Base-by-base conservation (phyloP, 2,113 vertebrate genomes). In the Tachysurus vachellii region DNA sequence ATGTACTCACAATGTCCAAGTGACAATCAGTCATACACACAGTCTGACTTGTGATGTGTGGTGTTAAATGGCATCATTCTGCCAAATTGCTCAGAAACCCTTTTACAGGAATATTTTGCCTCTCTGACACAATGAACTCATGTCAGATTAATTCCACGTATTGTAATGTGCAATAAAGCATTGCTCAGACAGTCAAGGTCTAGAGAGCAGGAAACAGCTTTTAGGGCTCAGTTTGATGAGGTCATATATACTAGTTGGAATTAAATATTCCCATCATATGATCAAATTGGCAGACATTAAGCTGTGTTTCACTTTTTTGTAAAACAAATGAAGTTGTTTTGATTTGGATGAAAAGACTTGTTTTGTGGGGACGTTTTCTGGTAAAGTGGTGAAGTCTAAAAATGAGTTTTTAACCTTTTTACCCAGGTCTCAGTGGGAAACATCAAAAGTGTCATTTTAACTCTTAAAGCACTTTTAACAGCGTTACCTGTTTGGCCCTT, bases 401-500 rank as follows among this genome's bases (percentile, higher is more conserved):
- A 75, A 16, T 70, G 11, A 54, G 53, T 86, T 82, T 44, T 59
- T 76, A 80, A 81, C 66, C 59, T 17, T 4, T 84, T 84, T 57
- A 54, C 70, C 80, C 75, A 26, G 54, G 79, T 80, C 36, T 14
- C 80, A 80, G 53, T 70, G 88, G 89, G 86, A 89, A 88, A 84
- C 80, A 92, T 84, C 89, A 28, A 57, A 42, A 70, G 88, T 80
- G 79, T 86, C 68, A 82, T 83, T 88, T 81, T 85, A 89, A 89
- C 89, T 93, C 91, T 91, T 84, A 86, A 90, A 94, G 94, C 95
- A 95, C 95, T 95, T 95, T 95, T 91, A 86, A 90, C 1, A 91
- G 91, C 90, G 89, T 89, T 36, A 82, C 90, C 88, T 91, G 86
- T 88, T 91, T 88, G 87, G 89, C 89, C 92, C 89, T 92, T 93